phyloP scores from a whole-genome alignment of 2,888 invertebrate species.

The Ennomos erosarius region DNA sequence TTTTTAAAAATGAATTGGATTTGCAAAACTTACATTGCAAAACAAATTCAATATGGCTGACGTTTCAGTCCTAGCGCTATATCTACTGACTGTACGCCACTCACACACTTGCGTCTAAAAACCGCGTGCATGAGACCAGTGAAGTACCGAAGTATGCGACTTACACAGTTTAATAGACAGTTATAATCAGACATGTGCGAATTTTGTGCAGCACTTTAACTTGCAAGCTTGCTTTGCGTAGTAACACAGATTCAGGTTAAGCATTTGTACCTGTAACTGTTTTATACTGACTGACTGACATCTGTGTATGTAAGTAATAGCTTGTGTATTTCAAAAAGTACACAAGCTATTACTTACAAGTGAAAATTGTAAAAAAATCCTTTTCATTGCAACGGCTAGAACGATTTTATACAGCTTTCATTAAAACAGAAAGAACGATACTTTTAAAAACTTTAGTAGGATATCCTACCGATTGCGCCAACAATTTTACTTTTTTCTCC shows the following conservation, averaged over 20 bases:
- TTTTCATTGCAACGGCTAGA: not conserved
- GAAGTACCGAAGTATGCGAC: conserved; percentile 12
- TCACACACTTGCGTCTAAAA: conserved; percentile 13
- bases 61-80: conserved; percentile 29
- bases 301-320: too few species aligned
- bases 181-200: conserved; percentile 14
- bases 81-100: conserved; percentile 26
- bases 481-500: not conserved
- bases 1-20: conserved; percentile 7
- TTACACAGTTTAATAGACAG: conserved; percentile 22
- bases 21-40: conserved; percentile 13
- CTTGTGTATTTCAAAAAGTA: not conserved
- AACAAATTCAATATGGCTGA: conserved; percentile 19
- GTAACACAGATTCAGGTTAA: not conserved
- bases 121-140: conserved; percentile 20
- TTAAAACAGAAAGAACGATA: not conserved
- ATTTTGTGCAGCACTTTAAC: conserved; percentile 4
- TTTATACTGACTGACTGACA: too few species aligned
- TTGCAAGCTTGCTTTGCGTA: conserved; percentile 2
- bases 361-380: not conserved
- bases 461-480: conserved; percentile 16
- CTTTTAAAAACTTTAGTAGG: not conserved
- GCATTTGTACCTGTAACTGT: not conserved
- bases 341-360: too few species aligned
- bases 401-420: not conserved